Base-by-base conservation (phyloP, 1,140 invertebrate species). In the Pollicipes pollicipes region DNA sequence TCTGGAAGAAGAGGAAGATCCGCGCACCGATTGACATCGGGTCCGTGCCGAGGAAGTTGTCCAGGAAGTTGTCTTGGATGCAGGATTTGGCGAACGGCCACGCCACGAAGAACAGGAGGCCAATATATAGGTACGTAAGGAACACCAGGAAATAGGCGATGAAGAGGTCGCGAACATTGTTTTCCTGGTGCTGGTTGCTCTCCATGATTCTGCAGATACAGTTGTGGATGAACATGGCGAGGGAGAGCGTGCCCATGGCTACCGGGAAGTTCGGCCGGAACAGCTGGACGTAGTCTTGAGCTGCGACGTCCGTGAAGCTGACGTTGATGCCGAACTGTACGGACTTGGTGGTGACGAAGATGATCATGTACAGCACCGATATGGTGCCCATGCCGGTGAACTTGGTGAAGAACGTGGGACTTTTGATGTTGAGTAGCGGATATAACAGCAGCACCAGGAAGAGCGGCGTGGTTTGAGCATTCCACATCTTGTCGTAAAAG, bases 161-260 rank as follows among this genome's bases (percentile, higher is more conserved):
- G 6, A 84, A 85, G 70, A 95, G 79, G 81, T 97, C 93, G 75
- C 93, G 81, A n/a, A 93, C 91, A 82, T 95, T 95, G 74, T 94
- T 91, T 75, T 89, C 84, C 77, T 91, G 92, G 75, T 88, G 78
- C 68, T 83, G 83, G 79, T 96, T 94, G 77, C 87, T 91, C 72
- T 85, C 84, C 84, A 93, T 88, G 69, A 97, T 87, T 0, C 89
- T 90, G 24, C 72, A 72, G 28, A 73, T 68, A 76, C 91, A 93
- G 77, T 95, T 96, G 77, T 97, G 93, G 72, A 95, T 91, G 78
- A 95, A 96, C 78, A 90, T 91, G 2, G 91, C 91, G 27, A 96
- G 76, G 1, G 90, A 87, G 24, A 94, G 79, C 81, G 91, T 89
- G 64, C 93, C 93, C 70, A 89, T 90, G 37, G 95, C 81, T 8